Base-by-base conservation (phyloP, 2,113 vertebrate genomes). In the Pica pica region DNA sequence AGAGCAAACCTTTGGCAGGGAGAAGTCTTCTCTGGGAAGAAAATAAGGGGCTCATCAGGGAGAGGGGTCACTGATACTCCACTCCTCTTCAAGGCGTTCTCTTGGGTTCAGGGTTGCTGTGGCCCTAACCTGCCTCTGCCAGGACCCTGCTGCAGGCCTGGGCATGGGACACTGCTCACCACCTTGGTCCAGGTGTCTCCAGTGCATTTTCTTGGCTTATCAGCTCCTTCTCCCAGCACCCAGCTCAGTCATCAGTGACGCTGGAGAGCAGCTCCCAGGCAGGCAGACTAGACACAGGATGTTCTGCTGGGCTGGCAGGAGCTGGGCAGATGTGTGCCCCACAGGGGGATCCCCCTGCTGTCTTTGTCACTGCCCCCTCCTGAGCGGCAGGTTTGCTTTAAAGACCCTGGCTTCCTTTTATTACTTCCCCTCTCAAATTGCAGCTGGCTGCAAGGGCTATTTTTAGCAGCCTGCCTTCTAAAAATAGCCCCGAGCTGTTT, bases 401-500 rank as follows among this genome's bases (percentile, higher is more conserved):
- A 96, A 97, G 95, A 95, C 76, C 87, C 82, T 64, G 63, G 89
- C 89, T 95, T 97, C 96, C 94, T 97, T 97, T 97, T 97, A 97
- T 97, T 98, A 93, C 94, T 97, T 96, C 93, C 86, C 89, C 91
- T 94, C 93, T 97, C 94, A 82, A 93, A 93, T 96, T 97, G 94
- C 96, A 96, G 77, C 61, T 47, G 44, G 87, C 93, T 89, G 57
- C 52, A 7, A 63, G 63, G 49, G 92, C 95, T 98, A 98, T 98
- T 98, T 98, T 97, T 98, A 98, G 97, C 74, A 59, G 92, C 53
- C 79, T 6, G 67, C 67, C 90, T 97, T 96, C 98, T 97, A 98
- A 98, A 98, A 97, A 97, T 98, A 97, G 94, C 82, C 80, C 47
- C 1, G 41, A 93, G 87, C 95, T 96, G 94, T 97, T 97, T 97